phyloP scores from a whole-genome alignment of 2,888 invertebrate genomes.

The Bellardia bayeri region DNA sequence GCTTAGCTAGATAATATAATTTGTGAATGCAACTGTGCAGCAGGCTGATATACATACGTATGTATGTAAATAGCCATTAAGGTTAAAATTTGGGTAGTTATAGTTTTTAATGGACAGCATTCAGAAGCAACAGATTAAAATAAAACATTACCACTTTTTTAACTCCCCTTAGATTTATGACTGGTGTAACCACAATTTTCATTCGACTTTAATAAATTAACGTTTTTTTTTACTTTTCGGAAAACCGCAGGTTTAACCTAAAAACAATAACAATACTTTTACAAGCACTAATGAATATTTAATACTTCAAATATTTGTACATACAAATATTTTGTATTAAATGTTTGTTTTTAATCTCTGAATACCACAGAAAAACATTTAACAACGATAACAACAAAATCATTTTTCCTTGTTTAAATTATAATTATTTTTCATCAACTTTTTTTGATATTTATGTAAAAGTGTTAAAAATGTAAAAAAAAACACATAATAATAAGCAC shows the following conservation, averaged over 20 bases:
- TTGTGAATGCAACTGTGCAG: too few species aligned
- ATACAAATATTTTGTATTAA: conserved; percentile 14
- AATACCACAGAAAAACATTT: not conserved
- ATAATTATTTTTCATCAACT: conserved; percentile 34
- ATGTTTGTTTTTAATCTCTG: conserved; percentile 2
- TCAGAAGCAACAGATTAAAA: too few species aligned
- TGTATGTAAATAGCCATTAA: too few species aligned
- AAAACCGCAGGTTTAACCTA: not conserved
- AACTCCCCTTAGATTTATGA: too few species aligned
- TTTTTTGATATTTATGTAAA: not conserved
- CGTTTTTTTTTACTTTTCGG: not conserved
- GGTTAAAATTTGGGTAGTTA: too few species aligned
- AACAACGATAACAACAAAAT: not conserved
- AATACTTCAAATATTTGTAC: not conserved
- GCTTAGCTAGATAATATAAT: too few species aligned
- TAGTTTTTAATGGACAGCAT: too few species aligned
- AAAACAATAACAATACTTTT: not conserved
- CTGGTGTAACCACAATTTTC: too few species aligned
- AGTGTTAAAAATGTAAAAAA: not conserved
- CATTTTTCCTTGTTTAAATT: conserved; percentile 36
- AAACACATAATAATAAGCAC: conserved; percentile 7
- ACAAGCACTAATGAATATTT: not conserved
- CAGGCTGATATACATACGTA: too few species aligned
- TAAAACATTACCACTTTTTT: too few species aligned
- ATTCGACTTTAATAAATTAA: not conserved